Percentiles rank a stretch among this genome's conserved stretches.
phyloP scores from a whole-genome alignment of 1,140 invertebrate species.

The Macrosteles quadrilineatus region DNA sequence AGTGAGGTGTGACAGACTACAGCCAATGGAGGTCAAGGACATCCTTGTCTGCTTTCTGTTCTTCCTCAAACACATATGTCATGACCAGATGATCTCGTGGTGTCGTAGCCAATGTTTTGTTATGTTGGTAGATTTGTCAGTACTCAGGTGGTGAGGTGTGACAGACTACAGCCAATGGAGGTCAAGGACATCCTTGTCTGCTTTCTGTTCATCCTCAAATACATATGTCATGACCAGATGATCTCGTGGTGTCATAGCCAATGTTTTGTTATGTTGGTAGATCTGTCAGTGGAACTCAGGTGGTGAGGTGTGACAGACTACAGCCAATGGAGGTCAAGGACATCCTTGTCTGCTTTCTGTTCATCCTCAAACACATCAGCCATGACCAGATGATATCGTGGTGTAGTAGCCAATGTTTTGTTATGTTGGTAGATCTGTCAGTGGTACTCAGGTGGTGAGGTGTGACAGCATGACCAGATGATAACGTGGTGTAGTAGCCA shows the following conservation, averaged over 20 bases:
- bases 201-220: constrained; percentile 88
- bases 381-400: constrained; percentile 87
- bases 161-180: constrained; percentile 73
- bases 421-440: constrained; percentile 53
- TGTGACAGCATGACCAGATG: constrained; percentile 87
- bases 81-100: constrained; percentile 87
- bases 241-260: no score
- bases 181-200: constrained; percentile 87
- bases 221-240: no score
- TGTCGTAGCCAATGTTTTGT: no score
- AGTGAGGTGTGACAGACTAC: constrained; percentile 73
- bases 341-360: constrained; percentile 86
- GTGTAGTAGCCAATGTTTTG: no score
- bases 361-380: constrained; percentile 85
- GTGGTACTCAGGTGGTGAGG: constrained; percentile 58
- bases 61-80: constrained; percentile 85
- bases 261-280: constrained; percentile 44
- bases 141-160: constrained; percentile 61
- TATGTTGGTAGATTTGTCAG: constrained; percentile 54
- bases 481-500: no score
- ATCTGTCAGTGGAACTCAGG: constrained; percentile 60
- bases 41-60: constrained; percentile 88
- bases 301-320: constrained; percentile 73
- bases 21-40: constrained; percentile 77
- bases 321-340: constrained; percentile 78